Base-by-base conservation (phyloP, 2,888 invertebrate genomes). In the Cataglyphis altisquamis region DNA sequence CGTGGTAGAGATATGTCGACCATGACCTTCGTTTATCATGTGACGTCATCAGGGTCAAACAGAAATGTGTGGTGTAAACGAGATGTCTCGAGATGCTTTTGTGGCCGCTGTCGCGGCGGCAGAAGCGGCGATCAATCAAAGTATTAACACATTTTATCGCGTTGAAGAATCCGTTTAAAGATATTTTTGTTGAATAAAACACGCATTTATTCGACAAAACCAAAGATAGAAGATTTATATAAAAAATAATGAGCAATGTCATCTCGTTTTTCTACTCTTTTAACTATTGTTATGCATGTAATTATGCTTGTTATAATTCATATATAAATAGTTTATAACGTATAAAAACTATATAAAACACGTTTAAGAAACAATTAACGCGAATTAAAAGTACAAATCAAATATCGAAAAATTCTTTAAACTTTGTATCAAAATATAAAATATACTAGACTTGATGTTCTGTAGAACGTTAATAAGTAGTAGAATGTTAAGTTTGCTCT, bases 11-110 rank as follows among this genome's bases (percentile, higher is more conserved):
- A 45, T 66, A 41, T 18, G 52, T 41, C 55, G 84, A 29, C 84
- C 88, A 36, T 89, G 87, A 89, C 88, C 85, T 89, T 89, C 82
- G 64, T 39, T 25, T 81, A 39, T 73, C 82, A 80, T 78, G 83
- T 86, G 89, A 89, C 75, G 29, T 36, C 39, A 68, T 64, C 21
- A 62, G 29, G 66, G 77, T 41, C 64, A 85, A 48, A 72, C 67
- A 80, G 75, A 86, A 78, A 55, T 57, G 32, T 70, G 52, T 55
- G 63, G 87, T 87, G 66, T 86, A 84, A 45, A 45, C 85, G 48
- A 88, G 67, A 57, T 60, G 57, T 67, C 73, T 60, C 39, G 70
- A 82, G 63, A 68, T 12, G 41, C 55, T 67, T 68, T 78, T 68
- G 45, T 64, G 32, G 62, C 45, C 25, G 55, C 48, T 21, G 25